Base-by-base conservation (phyloP, 2,888 invertebrate genomes). In the Eledone cirrhosa region DNA sequence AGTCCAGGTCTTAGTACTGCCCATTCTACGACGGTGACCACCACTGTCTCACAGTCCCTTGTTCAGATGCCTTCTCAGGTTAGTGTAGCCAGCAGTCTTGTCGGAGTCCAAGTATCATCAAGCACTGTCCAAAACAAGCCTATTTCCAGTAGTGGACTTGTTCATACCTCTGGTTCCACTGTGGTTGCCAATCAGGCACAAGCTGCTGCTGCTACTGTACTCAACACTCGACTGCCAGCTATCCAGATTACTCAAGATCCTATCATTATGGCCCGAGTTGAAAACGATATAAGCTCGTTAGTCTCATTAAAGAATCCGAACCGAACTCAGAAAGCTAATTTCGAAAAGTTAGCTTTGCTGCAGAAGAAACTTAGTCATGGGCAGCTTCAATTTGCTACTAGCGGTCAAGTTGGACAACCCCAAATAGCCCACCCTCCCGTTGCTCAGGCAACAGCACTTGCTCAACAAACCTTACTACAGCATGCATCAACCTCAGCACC, bases 331-430 rank as follows among this genome's bases (percentile, higher is more conserved):
- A 94, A 94, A 81, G 92, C 93, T 86, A 89, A 92, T 16, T 88
- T 93, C 16, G 92, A 93, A 80, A 92, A 93, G 83, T 89, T 95
- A 48, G 93, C 94, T 84, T 92, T 93, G 79, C 94, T 94, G 82
- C 94, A 95, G 86, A 93, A 94, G 82, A 94, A 94, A 87, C 87
- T 95, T 82, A 93, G 94, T 0, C 93, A 93, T 19, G 95, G 94
- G 14, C 94, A 94, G 90, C 79, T 67, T 8, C 72, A 74, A 16
- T 63, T 78, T 29, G 63, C 53, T 53, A 63, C 48, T 22, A 41
- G 67, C 41, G 75, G 41, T 53, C 78, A 80, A 77, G 80, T 80
- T 19, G 81, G 81, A 63, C 82, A 82, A 69, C 80, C 81, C 33
- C 80, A 79, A n/a, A 78, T 82, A 19, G 78, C 80, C 27, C 82